A percentile compares a stretch with the other conserved stretches of the same genome.
Conservation (phyloP, 2,888 invertebrate species). For the Chelonus formosanus region DNA sequence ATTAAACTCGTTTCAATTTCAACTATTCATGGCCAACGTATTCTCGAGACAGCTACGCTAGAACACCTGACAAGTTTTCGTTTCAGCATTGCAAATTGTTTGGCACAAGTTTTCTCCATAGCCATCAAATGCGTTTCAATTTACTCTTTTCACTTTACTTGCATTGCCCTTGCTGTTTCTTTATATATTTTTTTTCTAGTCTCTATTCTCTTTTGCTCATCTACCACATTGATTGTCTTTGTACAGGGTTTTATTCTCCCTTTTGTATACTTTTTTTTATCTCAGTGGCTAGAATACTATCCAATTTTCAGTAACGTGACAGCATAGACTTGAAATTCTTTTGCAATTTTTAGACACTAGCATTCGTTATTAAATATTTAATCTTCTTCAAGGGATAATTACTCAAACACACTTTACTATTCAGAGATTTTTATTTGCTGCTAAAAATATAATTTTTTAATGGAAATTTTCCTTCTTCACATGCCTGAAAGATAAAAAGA, state of each 20-base stretch:
- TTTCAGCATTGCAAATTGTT: constrained; percentile 63
- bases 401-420: not conserved
- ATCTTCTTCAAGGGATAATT: constrained; percentile 13
- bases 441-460: not conserved
- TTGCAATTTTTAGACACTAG: constrained; percentile 9
- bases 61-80: constrained; percentile 56
- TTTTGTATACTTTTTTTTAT: constrained; percentile 14
- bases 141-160: constrained; percentile 43
- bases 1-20: constrained; percentile 29
- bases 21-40: constrained; percentile 29
- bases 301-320: constrained; percentile 16
- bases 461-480: not conserved
- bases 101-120: constrained; percentile 52
- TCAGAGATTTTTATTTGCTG: not conserved
- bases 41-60: constrained; percentile 37
- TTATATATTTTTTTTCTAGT: not conserved
- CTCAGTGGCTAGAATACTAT: constrained; percentile 15
- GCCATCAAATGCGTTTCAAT: constrained; percentile 53
- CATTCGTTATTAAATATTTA: constrained; percentile 25
- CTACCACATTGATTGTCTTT: constrained; percentile 4
- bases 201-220: constrained; percentile 12
- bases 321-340: constrained; percentile 14
- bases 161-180: not conserved
- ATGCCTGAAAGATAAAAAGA: too few relatives aligned
- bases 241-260: constrained; percentile 1